A percentile compares a stretch with the other conserved stretches of the same genome.
Evolutionary conservation across 2,113 vertebrate genomes (phyloP).

Genomic region (Platysteira castanea): DNA sequence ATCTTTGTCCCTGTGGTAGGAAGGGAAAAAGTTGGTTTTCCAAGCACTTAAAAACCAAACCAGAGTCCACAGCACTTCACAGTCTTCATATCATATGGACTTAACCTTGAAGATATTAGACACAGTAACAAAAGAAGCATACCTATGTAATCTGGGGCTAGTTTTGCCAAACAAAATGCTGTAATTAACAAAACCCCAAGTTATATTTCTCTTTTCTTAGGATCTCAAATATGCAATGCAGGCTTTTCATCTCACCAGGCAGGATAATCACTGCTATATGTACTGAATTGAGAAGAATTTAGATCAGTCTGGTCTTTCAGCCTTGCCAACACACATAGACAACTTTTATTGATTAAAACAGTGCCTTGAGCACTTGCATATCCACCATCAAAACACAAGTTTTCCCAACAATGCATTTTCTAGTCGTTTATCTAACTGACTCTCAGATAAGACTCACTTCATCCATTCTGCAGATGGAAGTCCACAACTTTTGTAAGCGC

Average conservation of each 20-base stretch:
- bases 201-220: neutral
- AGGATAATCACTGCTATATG: neutral
- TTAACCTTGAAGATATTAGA: neutral
- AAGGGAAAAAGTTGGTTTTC: neutral
- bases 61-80: neutral
- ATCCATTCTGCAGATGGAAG: fast-evolving
- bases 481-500: neutral
- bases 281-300: neutral
- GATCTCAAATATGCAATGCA: neutral
- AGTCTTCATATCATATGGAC: neutral
- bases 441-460: neutral
- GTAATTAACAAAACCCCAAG: neutral
- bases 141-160: neutral
- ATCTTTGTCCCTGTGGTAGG: slow-evolving; percentile 79
- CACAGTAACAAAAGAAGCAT: neutral
- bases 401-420: neutral
- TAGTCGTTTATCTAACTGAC: neutral
- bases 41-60: neutral
- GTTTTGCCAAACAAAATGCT: neutral
- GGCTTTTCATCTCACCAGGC: neutral
- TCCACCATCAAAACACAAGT: neutral
- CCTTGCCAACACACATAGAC: neutral
- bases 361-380: neutral
- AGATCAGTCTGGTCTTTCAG: neutral
- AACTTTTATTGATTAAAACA: neutral